Percentiles rank a stretch among this genome's conserved stretches.
phyloP scores from a whole-genome alignment of 2,797 vertebrate species.

The Hybognathus amarus region DNA sequence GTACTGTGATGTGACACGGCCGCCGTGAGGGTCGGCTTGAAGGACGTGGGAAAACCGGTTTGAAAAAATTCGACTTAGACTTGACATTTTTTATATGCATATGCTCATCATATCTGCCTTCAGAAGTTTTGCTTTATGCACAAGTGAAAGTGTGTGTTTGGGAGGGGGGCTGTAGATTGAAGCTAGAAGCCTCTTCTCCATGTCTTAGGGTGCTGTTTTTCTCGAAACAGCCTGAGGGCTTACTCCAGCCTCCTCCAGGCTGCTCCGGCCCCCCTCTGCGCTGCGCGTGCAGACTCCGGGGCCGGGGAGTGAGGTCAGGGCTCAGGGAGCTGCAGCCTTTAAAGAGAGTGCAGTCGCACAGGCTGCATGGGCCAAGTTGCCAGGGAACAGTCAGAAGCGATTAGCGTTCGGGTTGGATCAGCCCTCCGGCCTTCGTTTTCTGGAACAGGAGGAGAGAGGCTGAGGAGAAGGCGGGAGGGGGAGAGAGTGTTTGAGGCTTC shows the following conservation, averaged over 20 bases:
- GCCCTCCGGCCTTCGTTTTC: constrained; percentile 72
- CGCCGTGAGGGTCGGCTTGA: neutral
- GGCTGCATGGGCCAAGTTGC: constrained; percentile 72
- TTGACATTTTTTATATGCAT: neutral
- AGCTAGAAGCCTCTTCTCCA: constrained; percentile 50
- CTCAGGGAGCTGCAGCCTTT: constrained; percentile 59
- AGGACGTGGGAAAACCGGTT: constrained; percentile 14
- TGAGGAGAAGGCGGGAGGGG: constrained; percentile 6
- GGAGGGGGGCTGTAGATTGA: neutral
- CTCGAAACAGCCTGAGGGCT: constrained; percentile 62
- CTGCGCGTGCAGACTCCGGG: constrained; percentile 63
- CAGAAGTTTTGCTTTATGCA: constrained; percentile 3
- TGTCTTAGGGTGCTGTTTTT: constrained; percentile 69
- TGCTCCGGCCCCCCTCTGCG: constrained; percentile 57
- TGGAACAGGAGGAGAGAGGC: constrained; percentile 62
- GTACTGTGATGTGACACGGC: constrained; percentile 16
- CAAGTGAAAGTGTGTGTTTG: neutral
- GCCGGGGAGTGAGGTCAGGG: constrained; percentile 47
- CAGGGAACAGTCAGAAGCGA: constrained; percentile 77
- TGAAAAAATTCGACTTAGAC: neutral
- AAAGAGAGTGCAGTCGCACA: constrained; percentile 68
- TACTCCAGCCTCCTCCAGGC: constrained; percentile 67
- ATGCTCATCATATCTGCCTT: neutral
- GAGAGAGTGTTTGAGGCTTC: constrained; percentile 23
- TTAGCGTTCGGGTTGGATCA: constrained; percentile 74